Conservation (phyloP, 1,140 invertebrate species). For the Trissolcus basalis region DNA sequence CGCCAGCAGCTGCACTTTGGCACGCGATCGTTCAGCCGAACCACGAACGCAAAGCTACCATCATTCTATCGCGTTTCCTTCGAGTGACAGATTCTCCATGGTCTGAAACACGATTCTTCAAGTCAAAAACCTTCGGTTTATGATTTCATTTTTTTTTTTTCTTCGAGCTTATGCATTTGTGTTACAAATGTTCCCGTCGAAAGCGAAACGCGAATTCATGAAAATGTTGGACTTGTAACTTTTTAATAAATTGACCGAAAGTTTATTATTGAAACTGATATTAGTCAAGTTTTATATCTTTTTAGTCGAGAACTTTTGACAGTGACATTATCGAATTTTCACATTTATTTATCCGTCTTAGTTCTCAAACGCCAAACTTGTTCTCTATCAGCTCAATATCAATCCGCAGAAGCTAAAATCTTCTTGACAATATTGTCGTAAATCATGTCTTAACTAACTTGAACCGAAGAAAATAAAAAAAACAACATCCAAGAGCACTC, state of each 20-base stretch:
- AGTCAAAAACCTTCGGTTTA: slow-evolving; percentile 6
- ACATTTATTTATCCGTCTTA: background rate
- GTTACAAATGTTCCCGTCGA: background rate
- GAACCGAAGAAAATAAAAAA: background rate
- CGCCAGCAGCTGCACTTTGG: slow-evolving; percentile 64
- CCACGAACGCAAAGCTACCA: slow-evolving; percentile 50
- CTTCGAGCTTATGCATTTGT: background rate
- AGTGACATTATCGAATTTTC: background rate
- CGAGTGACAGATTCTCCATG: slow-evolving; percentile 34
- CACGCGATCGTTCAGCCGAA: slow-evolving; percentile 64
- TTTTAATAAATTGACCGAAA: background rate
- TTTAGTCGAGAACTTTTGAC: background rate
- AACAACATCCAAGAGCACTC: background rate
- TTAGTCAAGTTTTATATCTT: background rate
- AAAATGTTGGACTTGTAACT: too few species aligned
- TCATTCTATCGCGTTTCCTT: slow-evolving; percentile 44
- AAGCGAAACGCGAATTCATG: too few species aligned
- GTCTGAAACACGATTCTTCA: slow-evolving; percentile 5
- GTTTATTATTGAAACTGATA: background rate
- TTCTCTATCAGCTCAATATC: background rate
- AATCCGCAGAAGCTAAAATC: background rate
- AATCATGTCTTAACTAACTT: too few species aligned
- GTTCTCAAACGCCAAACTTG: background rate
- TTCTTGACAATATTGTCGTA: too few species aligned
- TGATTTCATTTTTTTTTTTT: slow-evolving; percentile 1